Percentiles rank a stretch among this genome's conserved stretches.
Conservation (phyloP, 2,797 vertebrate genomes). For the Neomorphus geoffroyi region DNA sequence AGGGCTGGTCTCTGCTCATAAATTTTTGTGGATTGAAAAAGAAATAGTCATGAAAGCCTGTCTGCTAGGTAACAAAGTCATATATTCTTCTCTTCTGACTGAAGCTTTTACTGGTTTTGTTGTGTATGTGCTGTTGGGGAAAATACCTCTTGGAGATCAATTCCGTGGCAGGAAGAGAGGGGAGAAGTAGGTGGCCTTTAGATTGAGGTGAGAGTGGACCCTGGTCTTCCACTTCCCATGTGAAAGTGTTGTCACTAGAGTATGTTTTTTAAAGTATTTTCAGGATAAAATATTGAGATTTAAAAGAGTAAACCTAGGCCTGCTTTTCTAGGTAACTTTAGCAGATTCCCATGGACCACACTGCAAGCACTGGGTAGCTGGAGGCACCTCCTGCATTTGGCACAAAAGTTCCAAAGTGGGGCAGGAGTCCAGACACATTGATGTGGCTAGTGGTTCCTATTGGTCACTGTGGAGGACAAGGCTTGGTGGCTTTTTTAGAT, state of each 20-base stretch:
- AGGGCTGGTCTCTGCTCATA: background rate
- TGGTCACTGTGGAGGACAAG: background rate
- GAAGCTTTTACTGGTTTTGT: background rate
- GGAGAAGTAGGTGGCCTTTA: background rate
- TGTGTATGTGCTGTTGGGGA: background rate
- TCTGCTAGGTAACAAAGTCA: background rate
- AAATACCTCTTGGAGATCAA: background rate
- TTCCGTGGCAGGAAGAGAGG: background rate
- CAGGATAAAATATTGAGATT: background rate
- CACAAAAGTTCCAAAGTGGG: background rate
- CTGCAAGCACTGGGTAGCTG: background rate
- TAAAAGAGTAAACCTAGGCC: background rate
- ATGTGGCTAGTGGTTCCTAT: rapidly evolving
- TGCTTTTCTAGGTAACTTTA: background rate
- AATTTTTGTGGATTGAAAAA: background rate
- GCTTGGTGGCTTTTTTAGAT: background rate
- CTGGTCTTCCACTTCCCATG: background rate
- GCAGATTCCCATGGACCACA: background rate
- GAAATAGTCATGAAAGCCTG: background rate
- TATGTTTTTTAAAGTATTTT: background rate
- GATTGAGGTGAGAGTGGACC: background rate
- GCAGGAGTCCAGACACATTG: background rate
- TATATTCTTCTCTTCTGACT: background rate
- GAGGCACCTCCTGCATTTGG: background rate
- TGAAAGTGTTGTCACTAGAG: background rate